A percentile compares a stretch with the other conserved stretches of the same genome.
phyloP scores from a whole-genome alignment of 35 echinoderm and acorn worm genomes.

The Amphiura filiformis region DNA sequence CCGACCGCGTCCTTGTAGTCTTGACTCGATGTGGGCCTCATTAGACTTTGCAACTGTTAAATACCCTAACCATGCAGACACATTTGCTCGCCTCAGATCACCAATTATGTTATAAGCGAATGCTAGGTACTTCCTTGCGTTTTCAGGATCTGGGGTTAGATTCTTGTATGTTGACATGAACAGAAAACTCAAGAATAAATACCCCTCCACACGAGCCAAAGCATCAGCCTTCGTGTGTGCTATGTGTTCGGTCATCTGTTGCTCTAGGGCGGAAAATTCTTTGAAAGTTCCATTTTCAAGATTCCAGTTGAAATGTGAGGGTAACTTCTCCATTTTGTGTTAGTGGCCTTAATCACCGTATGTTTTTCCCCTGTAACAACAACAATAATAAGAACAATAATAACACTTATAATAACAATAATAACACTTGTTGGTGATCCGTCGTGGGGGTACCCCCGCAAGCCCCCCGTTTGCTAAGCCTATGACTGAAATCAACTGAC shows the following conservation, averaged over 20 bases:
- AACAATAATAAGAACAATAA: too few species aligned
- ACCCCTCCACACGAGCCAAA: not conserved
- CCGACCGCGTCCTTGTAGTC: too few species aligned
- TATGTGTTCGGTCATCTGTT: not conserved
- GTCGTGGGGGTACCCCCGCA: too few species aligned
- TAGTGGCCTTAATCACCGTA: too few species aligned
- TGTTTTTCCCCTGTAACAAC: too few species aligned
- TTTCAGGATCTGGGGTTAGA: not conserved
- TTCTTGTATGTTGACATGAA: not conserved
- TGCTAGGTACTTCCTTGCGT: not conserved
- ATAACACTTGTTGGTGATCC: too few species aligned
- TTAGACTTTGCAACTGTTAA: not conserved
- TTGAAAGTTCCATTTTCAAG: not conserved
- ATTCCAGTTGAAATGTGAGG: not conserved
- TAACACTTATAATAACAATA: too few species aligned
- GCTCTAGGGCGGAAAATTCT: not conserved
- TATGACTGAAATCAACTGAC: too few species aligned
- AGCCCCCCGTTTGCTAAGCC: too few species aligned
- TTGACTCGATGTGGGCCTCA: not conserved
- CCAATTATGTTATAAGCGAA: not conserved
- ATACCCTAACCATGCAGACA: not conserved
- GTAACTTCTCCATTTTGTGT: too few species aligned
- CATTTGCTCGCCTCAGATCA: not conserved
- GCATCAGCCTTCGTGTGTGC: not conserved
- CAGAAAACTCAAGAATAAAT: not conserved